Evolutionary conservation across 2,888 invertebrate genomes (phyloP).

Genomic region (Synergus itoensis): DNA sequence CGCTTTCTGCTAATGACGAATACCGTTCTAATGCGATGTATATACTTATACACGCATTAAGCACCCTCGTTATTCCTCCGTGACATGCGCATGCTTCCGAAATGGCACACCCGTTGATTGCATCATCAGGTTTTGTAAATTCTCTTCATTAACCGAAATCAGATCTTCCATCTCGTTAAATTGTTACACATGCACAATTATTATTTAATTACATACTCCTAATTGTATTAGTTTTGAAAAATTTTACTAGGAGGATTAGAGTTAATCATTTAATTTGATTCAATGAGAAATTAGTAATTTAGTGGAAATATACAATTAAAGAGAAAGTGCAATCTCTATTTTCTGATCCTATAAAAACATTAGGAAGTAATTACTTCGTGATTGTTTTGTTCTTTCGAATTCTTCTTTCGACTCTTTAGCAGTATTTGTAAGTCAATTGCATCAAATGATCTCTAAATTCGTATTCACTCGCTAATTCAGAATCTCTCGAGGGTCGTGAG

Average conservation of each 20-base stretch:
- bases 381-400: too few species aligned
- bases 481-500: slow-evolving; percentile 18
- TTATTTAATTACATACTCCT: neutral
- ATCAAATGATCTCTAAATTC: neutral
- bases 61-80: slow-evolving; percentile 10
- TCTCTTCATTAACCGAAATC: neutral
- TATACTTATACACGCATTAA: slow-evolving; percentile 48
- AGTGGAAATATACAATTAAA: too few species aligned
- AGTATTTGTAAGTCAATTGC: neutral
- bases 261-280: too few species aligned
- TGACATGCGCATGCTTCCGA: slow-evolving; percentile 1
- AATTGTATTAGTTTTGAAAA: neutral
- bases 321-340: neutral
- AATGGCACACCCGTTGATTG: neutral
- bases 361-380: neutral
- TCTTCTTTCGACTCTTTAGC: too few species aligned
- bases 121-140: neutral
- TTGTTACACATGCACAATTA: neutral
- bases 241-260: neutral
- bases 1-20: slow-evolving; percentile 57
- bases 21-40: slow-evolving; percentile 56
- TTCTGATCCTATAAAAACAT: neutral
- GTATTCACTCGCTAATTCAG: neutral
- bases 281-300: too few species aligned
- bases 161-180: slow-evolving; percentile 4